A percentile compares a stretch with the other conserved stretches of the same genome.
Conservation (phyloP, 2,113 vertebrate species). For the Circaetus gallicus region DNA sequence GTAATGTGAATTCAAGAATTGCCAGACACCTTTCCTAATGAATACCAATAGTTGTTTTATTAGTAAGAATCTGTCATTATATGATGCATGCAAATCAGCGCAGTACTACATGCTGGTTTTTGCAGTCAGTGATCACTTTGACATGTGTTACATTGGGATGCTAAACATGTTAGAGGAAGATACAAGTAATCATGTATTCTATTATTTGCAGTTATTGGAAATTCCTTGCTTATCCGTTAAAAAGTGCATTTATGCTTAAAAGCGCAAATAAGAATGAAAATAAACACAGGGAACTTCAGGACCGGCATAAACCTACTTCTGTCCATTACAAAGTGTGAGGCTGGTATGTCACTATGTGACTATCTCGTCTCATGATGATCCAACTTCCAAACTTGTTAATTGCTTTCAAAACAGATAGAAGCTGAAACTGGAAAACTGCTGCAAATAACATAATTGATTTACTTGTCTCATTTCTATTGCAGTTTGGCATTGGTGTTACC, state of each 20-base stretch:
- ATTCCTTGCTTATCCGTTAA: neutral
- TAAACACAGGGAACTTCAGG: neutral
- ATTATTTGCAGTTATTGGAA: neutral
- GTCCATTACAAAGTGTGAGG: neutral
- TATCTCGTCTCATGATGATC: neutral
- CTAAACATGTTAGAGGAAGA: neutral
- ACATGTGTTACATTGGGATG: neutral
- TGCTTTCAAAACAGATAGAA: neutral
- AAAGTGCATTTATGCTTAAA: neutral
- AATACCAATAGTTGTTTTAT: neutral
- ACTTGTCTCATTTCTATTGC: constrained; percentile 71
- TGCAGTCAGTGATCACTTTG: neutral
- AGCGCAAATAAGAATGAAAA: neutral
- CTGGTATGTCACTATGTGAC: neutral
- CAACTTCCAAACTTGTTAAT: neutral
- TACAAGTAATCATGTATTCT: neutral
- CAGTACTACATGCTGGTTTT: neutral
- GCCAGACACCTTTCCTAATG: neutral
- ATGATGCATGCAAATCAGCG: neutral
- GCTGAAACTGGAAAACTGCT: neutral
- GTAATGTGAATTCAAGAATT: neutral
- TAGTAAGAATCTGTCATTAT: neutral
- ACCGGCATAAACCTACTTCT: neutral
- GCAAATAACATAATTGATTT: constrained; percentile 46
- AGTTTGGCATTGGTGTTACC: constrained; percentile 96